Evolutionary conservation across 2,113 vertebrate genomes (phyloP).

Genomic region (Ascaphus truei): DNA sequence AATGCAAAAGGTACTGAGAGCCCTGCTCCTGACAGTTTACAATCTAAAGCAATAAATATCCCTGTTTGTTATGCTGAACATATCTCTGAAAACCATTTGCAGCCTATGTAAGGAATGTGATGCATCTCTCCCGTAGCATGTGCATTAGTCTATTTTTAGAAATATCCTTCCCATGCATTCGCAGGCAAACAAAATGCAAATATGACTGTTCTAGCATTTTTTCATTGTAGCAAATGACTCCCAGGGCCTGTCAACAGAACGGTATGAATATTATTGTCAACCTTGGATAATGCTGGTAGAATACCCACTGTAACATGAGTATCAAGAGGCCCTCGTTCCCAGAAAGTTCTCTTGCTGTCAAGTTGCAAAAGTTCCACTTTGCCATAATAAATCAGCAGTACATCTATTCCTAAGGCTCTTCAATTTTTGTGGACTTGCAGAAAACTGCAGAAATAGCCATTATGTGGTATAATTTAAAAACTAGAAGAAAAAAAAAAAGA

Average conservation of each 20-base stretch:
- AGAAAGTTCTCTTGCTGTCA: constrained; percentile 26
- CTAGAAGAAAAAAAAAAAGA: background rate
- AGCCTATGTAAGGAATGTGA: too few relatives aligned
- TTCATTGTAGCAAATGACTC: background rate
- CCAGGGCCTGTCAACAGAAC: background rate
- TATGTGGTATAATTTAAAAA: constrained; percentile 19
- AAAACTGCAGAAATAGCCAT: constrained; percentile 25
- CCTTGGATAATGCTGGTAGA: background rate
- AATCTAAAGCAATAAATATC: too few relatives aligned
- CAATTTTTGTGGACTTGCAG: constrained; percentile 22
- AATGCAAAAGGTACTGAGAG: too few relatives aligned
- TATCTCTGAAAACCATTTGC: too few relatives aligned
- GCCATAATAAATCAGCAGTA: constrained; percentile 25
- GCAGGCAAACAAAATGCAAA: too few relatives aligned
- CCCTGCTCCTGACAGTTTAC: too few relatives aligned
- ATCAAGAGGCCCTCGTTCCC: constrained; percentile 1
- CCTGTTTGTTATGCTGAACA: too few relatives aligned
- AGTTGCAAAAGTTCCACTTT: constrained; percentile 15
- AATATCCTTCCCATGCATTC: background rate
- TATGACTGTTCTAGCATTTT: background rate
- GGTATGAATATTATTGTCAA: constrained; percentile 14
- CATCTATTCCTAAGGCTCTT: constrained; percentile 31
- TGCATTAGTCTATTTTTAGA: background rate
- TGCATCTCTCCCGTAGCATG: too few relatives aligned
- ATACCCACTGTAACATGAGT: background rate